Percentiles rank a stretch among this genome's conserved stretches.
Conservation (phyloP, 1,140 invertebrate genomes). For the Euwallacea similis region DNA sequence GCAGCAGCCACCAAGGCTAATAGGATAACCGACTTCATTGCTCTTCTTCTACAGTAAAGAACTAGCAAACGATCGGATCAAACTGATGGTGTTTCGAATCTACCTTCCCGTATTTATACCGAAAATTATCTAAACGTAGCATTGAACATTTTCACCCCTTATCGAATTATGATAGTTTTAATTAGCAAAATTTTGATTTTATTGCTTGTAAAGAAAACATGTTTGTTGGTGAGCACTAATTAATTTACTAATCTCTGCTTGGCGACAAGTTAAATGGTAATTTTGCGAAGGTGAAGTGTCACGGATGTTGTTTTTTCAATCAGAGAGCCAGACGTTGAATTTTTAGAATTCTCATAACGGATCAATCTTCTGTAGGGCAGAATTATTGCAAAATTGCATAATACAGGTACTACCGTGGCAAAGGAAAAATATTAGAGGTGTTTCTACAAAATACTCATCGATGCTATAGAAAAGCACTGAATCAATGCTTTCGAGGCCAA, state of each 20-base stretch:
- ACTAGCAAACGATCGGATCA: constrained; percentile 11
- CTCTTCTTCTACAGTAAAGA: constrained; percentile 8
- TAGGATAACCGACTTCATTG: constrained; percentile 29
- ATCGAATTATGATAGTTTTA: constrained; percentile 16
- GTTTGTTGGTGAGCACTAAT: constrained; percentile 18
- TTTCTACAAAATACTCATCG: too few relatives aligned
- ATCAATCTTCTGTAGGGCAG: too few relatives aligned
- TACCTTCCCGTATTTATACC: constrained; percentile 18
- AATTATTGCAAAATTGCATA: too few relatives aligned
- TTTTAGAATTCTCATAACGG: too few relatives aligned
- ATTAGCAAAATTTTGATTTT: background rate
- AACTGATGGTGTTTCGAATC: constrained; percentile 19
- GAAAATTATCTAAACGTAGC: constrained; percentile 13
- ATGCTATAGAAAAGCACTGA: too few relatives aligned
- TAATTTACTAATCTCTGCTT: constrained; percentile 6
- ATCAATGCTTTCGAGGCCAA: too few relatives aligned
- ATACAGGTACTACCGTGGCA: too few relatives aligned
- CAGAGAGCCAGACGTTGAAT: too few relatives aligned
- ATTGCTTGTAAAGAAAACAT: constrained; percentile 18
- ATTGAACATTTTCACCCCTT: constrained; percentile 4
- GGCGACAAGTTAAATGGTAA: background rate
- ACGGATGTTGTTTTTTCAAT: background rate
- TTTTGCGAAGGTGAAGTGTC: constrained; percentile 29
- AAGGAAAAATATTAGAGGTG: too few relatives aligned
- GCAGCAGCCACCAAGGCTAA: constrained; percentile 25